Conservation (phyloP, 1,140 invertebrate genomes). For the Drosophila murphyi region DNA sequence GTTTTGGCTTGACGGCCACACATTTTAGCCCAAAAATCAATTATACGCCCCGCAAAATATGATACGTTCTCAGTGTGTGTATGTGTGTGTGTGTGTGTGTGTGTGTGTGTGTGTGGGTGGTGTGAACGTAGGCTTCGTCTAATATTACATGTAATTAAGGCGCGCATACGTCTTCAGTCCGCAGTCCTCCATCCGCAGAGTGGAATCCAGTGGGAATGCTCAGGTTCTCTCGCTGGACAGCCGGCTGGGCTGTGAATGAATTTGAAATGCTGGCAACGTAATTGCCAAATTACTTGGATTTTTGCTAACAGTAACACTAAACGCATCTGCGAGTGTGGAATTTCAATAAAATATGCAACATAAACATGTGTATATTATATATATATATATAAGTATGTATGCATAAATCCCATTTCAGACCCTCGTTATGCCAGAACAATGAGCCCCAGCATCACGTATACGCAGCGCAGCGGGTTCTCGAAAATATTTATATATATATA, state of each 20-base stretch:
- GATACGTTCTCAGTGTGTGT: slow-evolving; percentile 30
- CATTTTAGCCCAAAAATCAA: slow-evolving; percentile 77
- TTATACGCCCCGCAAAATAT: slow-evolving; percentile 74
- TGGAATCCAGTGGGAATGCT: slow-evolving; percentile 26
- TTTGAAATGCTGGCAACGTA: slow-evolving; percentile 77
- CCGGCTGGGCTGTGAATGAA: slow-evolving; percentile 26
- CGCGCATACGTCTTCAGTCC: slow-evolving; percentile 6
- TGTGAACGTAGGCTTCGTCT: slow-evolving; percentile 32
- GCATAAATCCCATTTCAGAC: no score
- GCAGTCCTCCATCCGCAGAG: neutral
- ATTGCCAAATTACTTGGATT: slow-evolving; percentile 74
- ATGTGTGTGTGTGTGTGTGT: neutral
- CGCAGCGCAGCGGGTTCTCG: slow-evolving; percentile 25
- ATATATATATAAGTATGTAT: neutral
- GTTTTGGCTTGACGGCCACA: slow-evolving; percentile 48
- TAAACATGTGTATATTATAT: slow-evolving; percentile 36
- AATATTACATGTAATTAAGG: slow-evolving; percentile 78
- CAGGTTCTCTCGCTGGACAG: slow-evolving; percentile 16
- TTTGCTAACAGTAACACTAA: slow-evolving; percentile 65
- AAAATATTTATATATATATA: neutral
- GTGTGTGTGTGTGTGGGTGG: slow-evolving; percentile 1
- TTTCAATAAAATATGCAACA: slow-evolving; percentile 81
- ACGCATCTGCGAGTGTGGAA: slow-evolving; percentile 71
- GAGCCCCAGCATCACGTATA: slow-evolving; percentile 55
- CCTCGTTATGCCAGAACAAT: slow-evolving; percentile 38